A percentile compares a stretch with the other conserved stretches of the same genome.
Evolutionary conservation across 2,113 vertebrate genomes (phyloP).

Genomic region (Hucho hucho): DNA sequence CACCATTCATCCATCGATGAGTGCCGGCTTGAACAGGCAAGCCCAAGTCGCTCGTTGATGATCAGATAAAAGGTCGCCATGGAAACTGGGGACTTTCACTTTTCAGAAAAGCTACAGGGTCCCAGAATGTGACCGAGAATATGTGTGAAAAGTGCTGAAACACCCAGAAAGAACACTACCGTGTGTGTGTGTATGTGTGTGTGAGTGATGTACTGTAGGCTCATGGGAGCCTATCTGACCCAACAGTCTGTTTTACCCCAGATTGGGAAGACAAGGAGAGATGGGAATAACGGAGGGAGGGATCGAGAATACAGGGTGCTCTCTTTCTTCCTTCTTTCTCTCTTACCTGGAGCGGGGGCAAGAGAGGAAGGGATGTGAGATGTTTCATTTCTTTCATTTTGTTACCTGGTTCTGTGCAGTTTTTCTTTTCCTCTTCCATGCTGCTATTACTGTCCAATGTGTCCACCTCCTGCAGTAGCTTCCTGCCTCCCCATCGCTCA

Average conservation of each 20-base stretch:
- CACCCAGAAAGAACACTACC: constrained; percentile 23
- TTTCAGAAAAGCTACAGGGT: constrained; percentile 27
- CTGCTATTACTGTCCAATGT: constrained; percentile 56
- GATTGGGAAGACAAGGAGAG: constrained; percentile 16
- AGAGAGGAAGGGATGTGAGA: neutral
- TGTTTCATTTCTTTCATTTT: neutral
- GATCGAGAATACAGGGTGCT: constrained; percentile 16
- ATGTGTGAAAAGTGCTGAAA: constrained; percentile 40
- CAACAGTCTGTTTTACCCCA: constrained; percentile 53
- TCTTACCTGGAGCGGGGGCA: neutral
- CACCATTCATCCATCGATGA: neutral
- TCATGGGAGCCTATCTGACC: constrained; percentile 53
- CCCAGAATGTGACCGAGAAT: constrained; percentile 25
- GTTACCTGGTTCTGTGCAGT: constrained; percentile 90
- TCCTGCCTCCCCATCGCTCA: constrained; percentile 76
- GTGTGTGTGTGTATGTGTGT: neutral
- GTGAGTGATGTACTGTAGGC: constrained; percentile 13
- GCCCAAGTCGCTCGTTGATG: constrained; percentile 7
- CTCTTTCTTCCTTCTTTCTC: constrained; percentile 31
- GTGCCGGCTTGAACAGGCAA: constrained; percentile 14
- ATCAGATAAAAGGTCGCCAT: constrained; percentile 46
- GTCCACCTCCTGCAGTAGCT: constrained; percentile 76
- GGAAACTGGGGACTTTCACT: constrained; percentile 43
- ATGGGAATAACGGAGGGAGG: constrained; percentile 5
- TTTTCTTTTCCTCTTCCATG: constrained; percentile 66